phyloP scores from a whole-genome alignment of 2,113 vertebrate species.

The Dascyllus trimaculatus region DNA sequence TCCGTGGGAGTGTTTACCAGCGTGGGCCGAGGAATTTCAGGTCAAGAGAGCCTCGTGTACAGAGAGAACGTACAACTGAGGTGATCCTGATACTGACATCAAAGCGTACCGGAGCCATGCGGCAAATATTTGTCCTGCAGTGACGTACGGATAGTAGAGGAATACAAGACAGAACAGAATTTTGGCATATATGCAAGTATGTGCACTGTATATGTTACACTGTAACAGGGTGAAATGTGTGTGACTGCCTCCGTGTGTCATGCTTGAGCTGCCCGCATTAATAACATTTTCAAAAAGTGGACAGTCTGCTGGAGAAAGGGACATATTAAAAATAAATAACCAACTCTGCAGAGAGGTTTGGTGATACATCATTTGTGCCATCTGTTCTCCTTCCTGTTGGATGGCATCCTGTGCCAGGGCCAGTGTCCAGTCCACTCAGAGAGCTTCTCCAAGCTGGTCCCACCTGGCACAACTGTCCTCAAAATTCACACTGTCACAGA shows the following conservation, averaged over 20 bases:
- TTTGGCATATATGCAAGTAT: constrained; percentile 29
- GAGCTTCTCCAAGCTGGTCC: constrained; percentile 60
- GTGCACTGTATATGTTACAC: background rate
- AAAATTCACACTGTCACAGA: constrained; percentile 67
- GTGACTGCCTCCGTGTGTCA: background rate
- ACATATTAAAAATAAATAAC: constrained; percentile 31
- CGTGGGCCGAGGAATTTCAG: constrained; percentile 72
- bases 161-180: constrained; percentile 49
- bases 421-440: constrained; percentile 63
- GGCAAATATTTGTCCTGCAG: constrained; percentile 73
- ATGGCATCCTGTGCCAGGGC: constrained; percentile 52
- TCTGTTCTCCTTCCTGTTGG: constrained; percentile 71
- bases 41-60: constrained; percentile 73
- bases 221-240: background rate
- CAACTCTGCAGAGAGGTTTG: constrained; percentile 30
- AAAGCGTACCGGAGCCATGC: constrained; percentile 64
- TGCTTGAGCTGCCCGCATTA: no score
- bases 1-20: constrained; percentile 79
- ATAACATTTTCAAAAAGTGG: background rate
- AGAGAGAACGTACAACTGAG: constrained; percentile 62
- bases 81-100: constrained; percentile 72
- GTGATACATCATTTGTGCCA: constrained; percentile 62
- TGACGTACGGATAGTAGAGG: constrained; percentile 63
- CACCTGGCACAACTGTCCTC: constrained; percentile 76
- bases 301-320: background rate